Conservation (phyloP, 2,888 invertebrate genomes). For the Agriopis aurantiaria region DNA sequence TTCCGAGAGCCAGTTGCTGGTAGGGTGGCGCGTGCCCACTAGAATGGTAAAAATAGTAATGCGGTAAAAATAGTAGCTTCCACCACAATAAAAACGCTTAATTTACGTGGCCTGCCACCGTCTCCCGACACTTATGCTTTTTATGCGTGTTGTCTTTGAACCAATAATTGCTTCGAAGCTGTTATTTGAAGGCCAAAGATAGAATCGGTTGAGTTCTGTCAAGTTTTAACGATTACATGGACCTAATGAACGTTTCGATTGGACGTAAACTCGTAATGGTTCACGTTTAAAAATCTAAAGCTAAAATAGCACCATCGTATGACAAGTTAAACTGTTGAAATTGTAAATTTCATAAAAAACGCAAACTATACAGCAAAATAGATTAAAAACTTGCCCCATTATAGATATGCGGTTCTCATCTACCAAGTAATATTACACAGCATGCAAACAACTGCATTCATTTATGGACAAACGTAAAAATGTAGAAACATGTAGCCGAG, state of each 20-base stretch:
- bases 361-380: background rate
- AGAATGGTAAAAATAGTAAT: conserved; percentile 76
- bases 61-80: conserved; percentile 52
- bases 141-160: conserved; percentile 84
- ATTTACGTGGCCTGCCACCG: conserved; percentile 80
- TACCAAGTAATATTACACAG: no score
- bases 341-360: background rate
- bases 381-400: no score
- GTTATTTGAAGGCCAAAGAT: conserved; percentile 63
- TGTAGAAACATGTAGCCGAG: no score
- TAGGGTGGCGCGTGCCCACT: conserved; percentile 77
- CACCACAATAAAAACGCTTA: conserved; percentile 81
- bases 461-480: no score
- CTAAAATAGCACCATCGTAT: background rate
- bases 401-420: no score
- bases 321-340: background rate
- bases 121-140: conserved; percentile 81
- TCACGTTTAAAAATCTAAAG: background rate
- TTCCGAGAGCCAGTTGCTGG: conserved; percentile 65
- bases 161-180: conserved; percentile 76
- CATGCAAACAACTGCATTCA: no score
- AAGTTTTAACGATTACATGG: conserved; percentile 52
- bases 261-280: conserved; percentile 10
- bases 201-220: conserved; percentile 55
- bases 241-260: conserved; percentile 25